Base-by-base conservation (phyloP, 2,113 vertebrate species). In the Pitta sordida region DNA sequence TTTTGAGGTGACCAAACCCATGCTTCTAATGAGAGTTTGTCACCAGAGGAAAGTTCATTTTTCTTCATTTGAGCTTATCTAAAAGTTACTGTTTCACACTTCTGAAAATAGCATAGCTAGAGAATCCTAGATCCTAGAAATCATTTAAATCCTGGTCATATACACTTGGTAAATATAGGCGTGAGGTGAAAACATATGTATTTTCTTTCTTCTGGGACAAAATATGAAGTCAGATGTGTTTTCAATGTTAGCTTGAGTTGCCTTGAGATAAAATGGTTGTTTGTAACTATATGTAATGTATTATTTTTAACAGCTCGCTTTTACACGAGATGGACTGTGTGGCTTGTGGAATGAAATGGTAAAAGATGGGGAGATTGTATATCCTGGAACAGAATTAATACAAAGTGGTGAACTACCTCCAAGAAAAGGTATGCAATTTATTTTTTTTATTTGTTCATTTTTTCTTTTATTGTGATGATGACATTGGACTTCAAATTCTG, bases 321-420 rank as follows among this genome's bases (percentile, higher is more conserved):
- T 99, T 96, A 99, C 99, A 56, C 97, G 98, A 76, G 99, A 99
- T 98, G 99, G 99, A 43, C 98, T 99, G 21, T 99, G 99, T 90
- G 99, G 99, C 94, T 98, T 99, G 96, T 99, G 99, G 99, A 99
- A 99, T 88, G 99, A 99, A 97, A 99, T 99, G 99, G 99, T 99
- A 32, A 99, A 99, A 98, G 99, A 99, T 97, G 99, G 99, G 43
- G 99, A 99, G 97, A 99, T 99, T 83, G 94, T 99, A 14, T 99
- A 99, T 89, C 98, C 96, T 27, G 98, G 99, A 85, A 98, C 98
- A 82, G 99, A 99, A 69, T 96, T 98, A 12, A 94, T 97, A 82
- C 98, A 98, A 95, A 98, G 97, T 93, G 98, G 98, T 98, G 98
- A 97, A 36, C 93, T 97, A 80, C 96, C 96, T 92, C 90, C 97